These are phyloP conservation scores for Thamnophis elegans DNA, from an alignment of 2,797 vertebrate genomes.

Conservation along the genomic window DNA sequence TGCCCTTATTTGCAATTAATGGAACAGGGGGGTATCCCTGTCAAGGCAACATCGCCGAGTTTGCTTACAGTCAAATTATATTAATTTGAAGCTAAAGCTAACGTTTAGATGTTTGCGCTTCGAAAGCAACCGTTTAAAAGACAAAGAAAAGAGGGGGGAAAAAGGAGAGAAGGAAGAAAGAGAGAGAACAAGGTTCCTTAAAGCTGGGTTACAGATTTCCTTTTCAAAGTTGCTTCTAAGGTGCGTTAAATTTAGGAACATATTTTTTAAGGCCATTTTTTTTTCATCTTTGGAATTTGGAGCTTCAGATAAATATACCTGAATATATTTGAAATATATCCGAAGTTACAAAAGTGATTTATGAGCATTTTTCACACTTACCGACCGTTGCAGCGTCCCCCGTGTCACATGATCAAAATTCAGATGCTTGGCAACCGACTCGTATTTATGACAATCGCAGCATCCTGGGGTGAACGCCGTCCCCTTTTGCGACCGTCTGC, in stretches of 20 bases:
- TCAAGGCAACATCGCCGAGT: background rate
- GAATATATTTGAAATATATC: too few species aligned
- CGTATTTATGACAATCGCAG: too few species aligned
- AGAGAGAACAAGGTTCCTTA: accelerated
- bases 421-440: too few species aligned
- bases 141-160: background rate
- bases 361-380: too few species aligned
- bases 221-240: constrained; percentile 23
- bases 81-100: constrained; percentile 18
- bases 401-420: too few species aligned
- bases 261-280: constrained; percentile 14
- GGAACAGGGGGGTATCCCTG: background rate
- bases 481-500: too few species aligned
- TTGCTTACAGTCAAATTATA: background rate
- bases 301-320: background rate
- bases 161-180: too few species aligned
- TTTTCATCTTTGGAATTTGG: background rate
- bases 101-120: background rate
- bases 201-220: constrained; percentile 1
- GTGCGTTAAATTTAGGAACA: constrained; percentile 29
- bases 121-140: background rate
- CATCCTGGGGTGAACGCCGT: too few species aligned
- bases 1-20: background rate
- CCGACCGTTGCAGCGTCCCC: too few species aligned
- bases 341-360: too few species aligned